phyloP scores from a whole-genome alignment of 2,888 invertebrate genomes.

The Drosophila lutescens region DNA sequence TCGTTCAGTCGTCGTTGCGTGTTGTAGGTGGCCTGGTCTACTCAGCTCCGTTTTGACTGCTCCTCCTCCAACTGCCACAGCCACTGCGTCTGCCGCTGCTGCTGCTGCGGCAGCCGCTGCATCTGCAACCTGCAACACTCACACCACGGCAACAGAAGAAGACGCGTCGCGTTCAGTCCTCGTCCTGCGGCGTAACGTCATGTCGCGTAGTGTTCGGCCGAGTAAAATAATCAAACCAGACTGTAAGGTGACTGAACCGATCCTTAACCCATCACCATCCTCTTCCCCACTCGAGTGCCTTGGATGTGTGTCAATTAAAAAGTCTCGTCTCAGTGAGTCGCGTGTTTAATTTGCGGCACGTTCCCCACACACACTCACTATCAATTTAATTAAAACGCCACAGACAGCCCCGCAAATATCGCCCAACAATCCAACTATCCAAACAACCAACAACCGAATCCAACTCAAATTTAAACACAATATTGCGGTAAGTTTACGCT shows the following conservation, averaged over 20 bases:
- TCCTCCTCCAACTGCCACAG: conserved; percentile 29
- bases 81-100: conserved; percentile 39
- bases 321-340: conserved; percentile 68
- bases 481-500: conserved; percentile 31
- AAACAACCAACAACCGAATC: not conserved
- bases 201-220: conserved; percentile 46
- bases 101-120: conserved; percentile 42
- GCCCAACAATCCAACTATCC: not conserved
- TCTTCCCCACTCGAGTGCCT: conserved; percentile 63
- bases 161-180: conserved; percentile 67
- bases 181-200: conserved; percentile 59
- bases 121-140: conserved; percentile 38
- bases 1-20: conserved; percentile 82
- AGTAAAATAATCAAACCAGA: conserved; percentile 12
- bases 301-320: conserved; percentile 75
- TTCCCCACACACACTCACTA: conserved; percentile 20
- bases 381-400: conserved; percentile 38
- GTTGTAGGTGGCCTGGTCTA: conserved; percentile 82
- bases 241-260: conserved; percentile 38
- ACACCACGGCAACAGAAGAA: conserved; percentile 28
- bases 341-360: conserved; percentile 64
- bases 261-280: conserved; percentile 35
- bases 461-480: conserved; percentile 26
- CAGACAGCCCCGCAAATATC: conserved; percentile 26
- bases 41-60: conserved; percentile 39